Evolutionary conservation across 2,888 invertebrate genomes (phyloP).

Genomic region (Eubasilissa splendida): DNA sequence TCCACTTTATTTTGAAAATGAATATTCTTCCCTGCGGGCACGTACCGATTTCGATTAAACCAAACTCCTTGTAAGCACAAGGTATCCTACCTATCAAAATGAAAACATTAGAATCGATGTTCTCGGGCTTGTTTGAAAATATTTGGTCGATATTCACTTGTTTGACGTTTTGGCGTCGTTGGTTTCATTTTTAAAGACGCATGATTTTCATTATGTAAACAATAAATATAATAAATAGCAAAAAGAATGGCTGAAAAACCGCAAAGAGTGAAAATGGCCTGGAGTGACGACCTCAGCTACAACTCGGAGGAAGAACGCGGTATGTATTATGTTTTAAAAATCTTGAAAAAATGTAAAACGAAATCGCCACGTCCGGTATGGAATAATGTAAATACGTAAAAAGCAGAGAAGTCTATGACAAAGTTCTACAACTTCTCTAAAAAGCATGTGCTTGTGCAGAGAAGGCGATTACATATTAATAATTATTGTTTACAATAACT

Average conservation of each 20-base stretch:
- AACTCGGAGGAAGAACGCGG: slow-evolving; percentile 71
- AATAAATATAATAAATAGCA: neutral
- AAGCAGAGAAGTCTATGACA: too few species aligned
- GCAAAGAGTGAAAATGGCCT: slow-evolving; percentile 64
- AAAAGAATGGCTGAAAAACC: slow-evolving; percentile 51
- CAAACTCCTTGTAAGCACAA: neutral
- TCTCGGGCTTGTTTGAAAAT: neutral
- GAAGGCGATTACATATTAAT: too few species aligned
- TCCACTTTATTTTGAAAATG: neutral
- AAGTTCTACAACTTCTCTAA: too few species aligned
- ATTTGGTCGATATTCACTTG: slow-evolving; percentile 31
- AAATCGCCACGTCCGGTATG: too few species aligned
- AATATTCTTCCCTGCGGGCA: neutral
- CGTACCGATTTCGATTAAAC: neutral
- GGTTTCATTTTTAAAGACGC: too few species aligned
- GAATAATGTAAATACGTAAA: too few species aligned
- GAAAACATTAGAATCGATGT: too few species aligned
- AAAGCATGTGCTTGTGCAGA: too few species aligned
- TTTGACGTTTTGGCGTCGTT: neutral
- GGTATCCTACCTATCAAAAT: too few species aligned
- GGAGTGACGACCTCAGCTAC: slow-evolving; percentile 72
- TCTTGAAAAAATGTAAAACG: neutral
- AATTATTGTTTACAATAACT: too few species aligned
- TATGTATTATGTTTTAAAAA: slow-evolving; percentile 58
- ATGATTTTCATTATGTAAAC: neutral